Evolutionary conservation across 2,888 invertebrate genomes (phyloP), one percentile per base, ranked within the genome.

Genomic region (Trisateles emortualis): DNA sequence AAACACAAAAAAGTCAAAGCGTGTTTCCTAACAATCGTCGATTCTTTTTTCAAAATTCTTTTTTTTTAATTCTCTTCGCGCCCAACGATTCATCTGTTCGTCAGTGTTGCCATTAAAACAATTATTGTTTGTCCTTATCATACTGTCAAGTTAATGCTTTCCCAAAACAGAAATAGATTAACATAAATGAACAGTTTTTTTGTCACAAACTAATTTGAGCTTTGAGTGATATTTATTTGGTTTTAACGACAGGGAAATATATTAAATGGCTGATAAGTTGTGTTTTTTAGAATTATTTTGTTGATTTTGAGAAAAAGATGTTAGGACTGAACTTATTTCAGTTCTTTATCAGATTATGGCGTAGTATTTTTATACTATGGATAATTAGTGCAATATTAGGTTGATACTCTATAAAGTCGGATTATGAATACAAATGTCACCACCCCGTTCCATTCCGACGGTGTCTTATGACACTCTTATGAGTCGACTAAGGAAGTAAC

Each of bases 61-160:
- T 83, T 58, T 70, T 64, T 59, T 49, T 59, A 44, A 47, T 50
- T 64, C 58, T 52, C 32, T 55, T 83, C 82, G 75, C 81, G 78
- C 74, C 72, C 72, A 67, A 65, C 70, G 72, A 90, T 90, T 83
- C 76, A 83, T 89, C 86, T 86, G 73, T 36, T 64, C 62, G 70
- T 68, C 80, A 86, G 84, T 78, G 86, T 83, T 69, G 86, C 91
- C 92, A 76, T 92, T 92, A 85, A 82, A 81, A 76, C 92, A 92
- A 92, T 92, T 92, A 90, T 72, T 76, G 77, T 68, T 72, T 44
- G 57, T 66, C 77, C 80, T 74, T 87, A 87, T 92, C 92, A 90
- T 84, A 70, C 84, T 89, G 92, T 89, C 90, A 83, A 64, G 52
- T 53, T 54, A 50, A 62, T 65, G 52, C 56, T 70, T 68, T 59